Conservation (phyloP, 2,113 vertebrate species). For the Menidia beryllina region DNA sequence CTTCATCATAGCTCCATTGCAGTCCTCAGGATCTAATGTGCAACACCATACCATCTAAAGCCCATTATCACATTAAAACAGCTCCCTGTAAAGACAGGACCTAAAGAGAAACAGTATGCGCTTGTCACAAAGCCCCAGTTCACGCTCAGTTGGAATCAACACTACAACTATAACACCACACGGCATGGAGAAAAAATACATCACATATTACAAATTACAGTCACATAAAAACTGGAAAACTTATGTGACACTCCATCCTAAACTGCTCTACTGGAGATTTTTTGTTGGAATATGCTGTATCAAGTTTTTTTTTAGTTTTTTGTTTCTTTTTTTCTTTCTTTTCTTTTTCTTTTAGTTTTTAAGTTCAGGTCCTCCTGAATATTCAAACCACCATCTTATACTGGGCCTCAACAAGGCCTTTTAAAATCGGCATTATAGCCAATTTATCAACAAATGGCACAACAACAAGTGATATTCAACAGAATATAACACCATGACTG, state of each 20-base stretch:
- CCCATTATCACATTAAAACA: conserved; percentile 55
- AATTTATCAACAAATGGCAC: conserved; percentile 25
- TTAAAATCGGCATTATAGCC: too few relatives aligned
- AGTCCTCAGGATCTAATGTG: conserved; percentile 26
- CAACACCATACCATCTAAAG: conserved; percentile 46
- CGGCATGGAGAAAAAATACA: conserved; percentile 11
- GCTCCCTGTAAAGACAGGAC: conserved; percentile 35
- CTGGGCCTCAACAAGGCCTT: conserved; percentile 20
- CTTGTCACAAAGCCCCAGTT: conserved; percentile 33
- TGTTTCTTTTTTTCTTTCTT: too few relatives aligned
- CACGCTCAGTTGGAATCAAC: conserved; percentile 4
- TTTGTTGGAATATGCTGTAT: conserved; percentile 28
- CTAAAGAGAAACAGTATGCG: conserved; percentile 24
- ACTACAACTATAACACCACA: neutral
- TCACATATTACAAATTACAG: conserved; percentile 22
- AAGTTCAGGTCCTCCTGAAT: conserved; percentile 18
- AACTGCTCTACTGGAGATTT: conserved; percentile 17
- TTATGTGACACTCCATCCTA: conserved; percentile 4
- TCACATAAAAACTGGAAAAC: conserved; percentile 12
- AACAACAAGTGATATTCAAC: conserved; percentile 16
- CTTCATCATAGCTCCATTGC: conserved; percentile 26
- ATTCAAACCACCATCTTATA: conserved; percentile 16
- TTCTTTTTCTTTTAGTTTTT: too few relatives aligned
- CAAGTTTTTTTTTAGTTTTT: conserved; percentile 4
- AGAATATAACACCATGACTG: neutral